A percentile compares a stretch with the other conserved stretches of the same genome.
Evolutionary conservation across 2,888 invertebrate genomes (phyloP).

Genomic region (Caenorhabditis sinica): DNA sequence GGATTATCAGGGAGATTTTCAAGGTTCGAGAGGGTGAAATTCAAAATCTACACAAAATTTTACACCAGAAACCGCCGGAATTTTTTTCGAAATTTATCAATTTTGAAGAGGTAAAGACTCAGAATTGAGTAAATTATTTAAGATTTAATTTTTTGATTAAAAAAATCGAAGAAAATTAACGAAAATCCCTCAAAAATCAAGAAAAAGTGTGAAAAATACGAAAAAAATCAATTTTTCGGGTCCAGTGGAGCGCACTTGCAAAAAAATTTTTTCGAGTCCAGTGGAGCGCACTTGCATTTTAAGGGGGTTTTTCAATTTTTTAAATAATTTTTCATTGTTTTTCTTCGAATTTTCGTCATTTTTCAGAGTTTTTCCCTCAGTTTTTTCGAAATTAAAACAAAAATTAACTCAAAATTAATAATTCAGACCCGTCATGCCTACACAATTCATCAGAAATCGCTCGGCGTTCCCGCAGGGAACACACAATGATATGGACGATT

Average conservation of each 20-base stretch:
- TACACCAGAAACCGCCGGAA: too few species aligned
- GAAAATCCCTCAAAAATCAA: not conserved
- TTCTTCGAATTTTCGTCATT: not conserved
- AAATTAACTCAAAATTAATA: not conserved
- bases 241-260: too few species aligned
- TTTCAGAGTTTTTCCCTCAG: not conserved
- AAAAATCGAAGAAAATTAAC: not conserved
- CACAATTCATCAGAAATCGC: constrained; percentile 64
- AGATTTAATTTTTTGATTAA: not conserved
- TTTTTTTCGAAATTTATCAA: too few species aligned
- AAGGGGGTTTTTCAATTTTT: constrained; percentile 44
- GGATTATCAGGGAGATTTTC: too few species aligned
- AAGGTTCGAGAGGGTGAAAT: too few species aligned
- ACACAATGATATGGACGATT: constrained; percentile 60
- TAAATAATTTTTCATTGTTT: not conserved
- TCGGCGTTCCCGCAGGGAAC: constrained; percentile 62
- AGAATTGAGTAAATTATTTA: too few species aligned
- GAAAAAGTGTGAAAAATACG: not conserved
- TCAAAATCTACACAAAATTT: too few species aligned
- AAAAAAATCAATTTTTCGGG: not conserved
- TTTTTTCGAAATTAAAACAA: not conserved
- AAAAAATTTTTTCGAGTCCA: constrained; percentile 23
- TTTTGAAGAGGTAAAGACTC: too few species aligned
- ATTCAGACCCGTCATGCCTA: constrained; percentile 51
- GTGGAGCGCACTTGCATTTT: constrained; percentile 49